Base-by-base conservation (phyloP, 2,113 vertebrate species). In the Paralichthys olivaceus region DNA sequence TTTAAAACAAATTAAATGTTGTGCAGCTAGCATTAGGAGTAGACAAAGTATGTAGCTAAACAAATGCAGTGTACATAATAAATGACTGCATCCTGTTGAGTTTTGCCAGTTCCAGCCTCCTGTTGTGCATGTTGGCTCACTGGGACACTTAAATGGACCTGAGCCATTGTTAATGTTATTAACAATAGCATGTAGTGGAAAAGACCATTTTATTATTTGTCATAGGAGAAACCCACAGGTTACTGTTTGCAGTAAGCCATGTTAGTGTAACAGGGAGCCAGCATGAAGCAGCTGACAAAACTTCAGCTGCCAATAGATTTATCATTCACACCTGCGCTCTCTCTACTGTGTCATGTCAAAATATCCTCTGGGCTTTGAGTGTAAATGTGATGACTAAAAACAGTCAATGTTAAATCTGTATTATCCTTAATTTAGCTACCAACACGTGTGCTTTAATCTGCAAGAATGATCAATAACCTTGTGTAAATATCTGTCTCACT, bases 401-500 rank as follows among this genome's bases (percentile, higher is more conserved):
- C 9, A 49, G 45, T 19, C 45, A 25, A 2, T 19, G n/a, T 54
- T 29, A 37, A 7, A 53, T 32, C 34, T 2, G 5, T 34, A 9
- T 51, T 1, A 11, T 23, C 14, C 19, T 25, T 19, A 12, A 37
- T 37, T 62, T 14, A 34, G 17, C 51, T 54, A 9, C 57, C 32
- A 47, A 19, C 22, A 63, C 0, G 0, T 23, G 5, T 0, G 12
- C 19, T 26, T 63, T 79, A 49, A 56, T 28, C 40, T 54, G 17
- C 17, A 20, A 1, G 0, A 58, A 53, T 67, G 56, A 84, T 80
- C 47, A 54, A 58, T 80, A 22, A 47, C n/a, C 14, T 57, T 53
- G 37, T 17, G 54, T 14, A 75, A 74, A 83, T 68, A 56, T 49
- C 58, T 74, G 2, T 69, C 26, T 72, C 23, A 37, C 59, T 58